Base-by-base conservation (phyloP, 2,797 vertebrate genomes). In the Lacerta bilineata region DNA sequence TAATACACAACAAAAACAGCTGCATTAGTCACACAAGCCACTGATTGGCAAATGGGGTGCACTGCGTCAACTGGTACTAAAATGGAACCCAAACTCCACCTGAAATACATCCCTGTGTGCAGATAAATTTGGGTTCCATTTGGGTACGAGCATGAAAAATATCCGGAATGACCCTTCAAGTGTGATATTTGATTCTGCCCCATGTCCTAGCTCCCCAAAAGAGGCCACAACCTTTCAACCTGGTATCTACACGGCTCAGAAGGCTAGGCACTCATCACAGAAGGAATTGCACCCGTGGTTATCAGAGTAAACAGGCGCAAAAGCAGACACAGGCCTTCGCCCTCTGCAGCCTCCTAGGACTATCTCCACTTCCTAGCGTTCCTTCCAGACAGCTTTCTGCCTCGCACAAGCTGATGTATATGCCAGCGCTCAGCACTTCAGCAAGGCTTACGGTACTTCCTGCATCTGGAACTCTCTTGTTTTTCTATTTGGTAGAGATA, bases 281-380 rank as follows among this genome's bases (percentile, higher is more conserved):
- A 36, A 36, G 82, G 27, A 41, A 23, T 81, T 69, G 2, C 69
- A 84, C 33, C 36, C 46, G 39, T 50, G 29, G 8, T 80, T 25
- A 80, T 59, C 43, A 20, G 46, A 88, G 59, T 68, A 77, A 85
- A 87, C 20, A 25, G 18, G 61, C 64, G 77, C 27, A 46, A 79
- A 83, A 69, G 15, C 72, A 69, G 46, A 9, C 69, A 64, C 39
- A 7, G 46, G 20, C 61, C 17, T 33, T 50, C 18, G 11, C 3
- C 17, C 25, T 25, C 25, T 41, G 17, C 36, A 27, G 75, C 36
- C 9, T 79, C 46, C 64, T 13, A 15, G 25, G 27, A 3, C 33
- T 36, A n/a, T 3, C 18, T 55, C 25, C 71, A 82, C 4, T 6
- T 10, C 15, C 20, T 71, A 9, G 2, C 3, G 7, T 46, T n/a